These are phyloP conservation scores for Drosophila gaucha DNA, from an alignment of 2,888 invertebrate species.

Conservation along the genomic window DNA sequence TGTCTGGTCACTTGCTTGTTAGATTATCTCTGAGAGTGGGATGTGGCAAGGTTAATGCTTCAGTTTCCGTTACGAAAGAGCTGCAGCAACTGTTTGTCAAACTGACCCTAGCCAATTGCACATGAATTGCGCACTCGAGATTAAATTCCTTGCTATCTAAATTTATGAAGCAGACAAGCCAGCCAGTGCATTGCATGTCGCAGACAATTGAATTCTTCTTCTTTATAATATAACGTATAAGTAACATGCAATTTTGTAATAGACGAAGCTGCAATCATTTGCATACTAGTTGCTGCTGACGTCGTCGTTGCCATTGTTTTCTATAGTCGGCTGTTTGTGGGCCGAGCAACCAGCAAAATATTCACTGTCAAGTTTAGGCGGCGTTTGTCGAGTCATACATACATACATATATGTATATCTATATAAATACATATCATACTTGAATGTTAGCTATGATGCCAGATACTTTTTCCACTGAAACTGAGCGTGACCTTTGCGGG, in stretches of 20 bases:
- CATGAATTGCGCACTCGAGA: constrained; percentile 40
- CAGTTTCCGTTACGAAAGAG: neutral
- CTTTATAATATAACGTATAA: constrained; percentile 41
- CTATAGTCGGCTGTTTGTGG: constrained; percentile 16
- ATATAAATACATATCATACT: constrained; percentile 1
- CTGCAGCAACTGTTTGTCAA: constrained; percentile 3
- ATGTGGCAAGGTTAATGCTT: constrained; percentile 26
- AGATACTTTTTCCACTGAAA: constrained; percentile 12
- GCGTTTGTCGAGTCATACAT: constrained; percentile 21
- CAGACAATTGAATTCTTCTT: constrained; percentile 13
- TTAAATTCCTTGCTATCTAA: constrained; percentile 18
- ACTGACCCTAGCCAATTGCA: constrained; percentile 67
- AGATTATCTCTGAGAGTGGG: constrained; percentile 5
- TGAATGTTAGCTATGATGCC: neutral
- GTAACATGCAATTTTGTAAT: constrained; percentile 47
- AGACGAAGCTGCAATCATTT: constrained; percentile 50
- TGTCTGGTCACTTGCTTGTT: neutral
- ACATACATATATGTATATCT: neutral
- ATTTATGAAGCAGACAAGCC: constrained; percentile 13
- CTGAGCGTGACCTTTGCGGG: constrained; percentile 44
- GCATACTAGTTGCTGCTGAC: constrained; percentile 41
- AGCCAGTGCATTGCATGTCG: constrained; percentile 4
- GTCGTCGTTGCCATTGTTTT: constrained; percentile 34
- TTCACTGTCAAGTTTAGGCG: constrained; percentile 56
- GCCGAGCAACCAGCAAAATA: constrained; percentile 15